phyloP scores from a whole-genome alignment of 2,113 vertebrate species.

The Neodon shergylaensis region DNA sequence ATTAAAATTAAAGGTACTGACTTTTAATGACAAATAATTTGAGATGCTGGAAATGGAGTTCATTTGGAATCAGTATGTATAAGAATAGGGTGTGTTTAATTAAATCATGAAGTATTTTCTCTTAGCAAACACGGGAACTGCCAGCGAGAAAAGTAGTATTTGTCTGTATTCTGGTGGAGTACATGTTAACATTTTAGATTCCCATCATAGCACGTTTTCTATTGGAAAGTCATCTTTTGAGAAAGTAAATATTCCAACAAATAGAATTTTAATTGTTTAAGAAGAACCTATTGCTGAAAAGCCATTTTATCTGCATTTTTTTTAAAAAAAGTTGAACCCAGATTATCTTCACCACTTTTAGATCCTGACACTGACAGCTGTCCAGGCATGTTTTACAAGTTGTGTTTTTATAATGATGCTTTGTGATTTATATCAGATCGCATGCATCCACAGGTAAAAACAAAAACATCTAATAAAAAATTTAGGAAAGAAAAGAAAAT shows the following conservation, averaged over 20 bases:
- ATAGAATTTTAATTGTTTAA: not conserved
- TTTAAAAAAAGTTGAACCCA: not conserved
- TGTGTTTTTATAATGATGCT: not conserved
- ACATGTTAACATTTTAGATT: not conserved
- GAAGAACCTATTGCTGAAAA: not conserved
- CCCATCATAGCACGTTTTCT: not conserved
- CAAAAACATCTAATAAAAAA: not conserved
- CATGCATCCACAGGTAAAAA: not conserved
- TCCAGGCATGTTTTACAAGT: not conserved
- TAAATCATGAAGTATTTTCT: not conserved
- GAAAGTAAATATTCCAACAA: not conserved
- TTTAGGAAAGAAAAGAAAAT: not conserved
- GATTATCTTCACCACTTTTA: too few relatives aligned
- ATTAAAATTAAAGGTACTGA: slow-evolving; percentile 14
- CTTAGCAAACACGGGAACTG: not conserved
- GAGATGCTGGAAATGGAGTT: not conserved
- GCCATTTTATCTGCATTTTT: not conserved
- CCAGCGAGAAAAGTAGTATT: not conserved
- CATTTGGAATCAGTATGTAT: not conserved
- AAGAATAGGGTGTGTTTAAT: not conserved
- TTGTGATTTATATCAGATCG: not conserved
- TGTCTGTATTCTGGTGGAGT: not conserved
- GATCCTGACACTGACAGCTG: not conserved
- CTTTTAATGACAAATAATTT: not conserved
- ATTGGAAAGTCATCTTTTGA: not conserved